Conservation (phyloP, 2,888 invertebrate genomes). For the Eupeodes latifasciatus region DNA sequence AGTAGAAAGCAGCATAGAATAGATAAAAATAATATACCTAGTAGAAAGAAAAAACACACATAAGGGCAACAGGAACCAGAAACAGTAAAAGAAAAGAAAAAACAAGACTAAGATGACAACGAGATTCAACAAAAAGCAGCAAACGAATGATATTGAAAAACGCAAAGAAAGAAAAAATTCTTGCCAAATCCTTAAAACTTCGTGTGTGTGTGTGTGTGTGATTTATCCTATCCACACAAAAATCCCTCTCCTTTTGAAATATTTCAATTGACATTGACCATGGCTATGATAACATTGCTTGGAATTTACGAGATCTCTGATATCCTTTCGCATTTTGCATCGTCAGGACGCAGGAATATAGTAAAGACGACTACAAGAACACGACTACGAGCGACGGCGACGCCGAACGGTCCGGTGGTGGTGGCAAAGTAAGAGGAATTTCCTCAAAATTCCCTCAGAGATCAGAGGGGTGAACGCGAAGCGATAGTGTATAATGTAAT, state of each 20-base stretch:
- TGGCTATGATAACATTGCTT: slow-evolving; percentile 71
- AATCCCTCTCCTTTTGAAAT: slow-evolving; percentile 65
- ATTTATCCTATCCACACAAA: slow-evolving; percentile 65
- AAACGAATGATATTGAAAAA: neutral
- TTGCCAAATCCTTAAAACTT: slow-evolving; percentile 31
- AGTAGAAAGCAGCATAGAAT: slow-evolving; percentile 33
- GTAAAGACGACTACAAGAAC: slow-evolving; percentile 31
- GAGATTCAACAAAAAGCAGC: neutral
- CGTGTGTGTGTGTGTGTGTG: slow-evolving; percentile 50
- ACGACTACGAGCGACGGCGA: neutral
- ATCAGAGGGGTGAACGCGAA: neutral
- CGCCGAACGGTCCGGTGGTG: neutral
- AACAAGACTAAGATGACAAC: slow-evolving; percentile 20
- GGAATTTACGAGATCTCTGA: slow-evolving; percentile 73
- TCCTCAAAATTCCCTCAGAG: slow-evolving; percentile 35
- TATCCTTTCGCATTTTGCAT: slow-evolving; percentile 70
- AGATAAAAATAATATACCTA: slow-evolving; percentile 22
- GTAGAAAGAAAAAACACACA: neutral
- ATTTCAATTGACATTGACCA: slow-evolving; percentile 76
- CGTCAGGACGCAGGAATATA: slow-evolving; percentile 40
- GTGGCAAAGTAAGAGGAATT: slow-evolving; percentile 16
- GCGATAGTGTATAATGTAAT: slow-evolving; percentile 53
- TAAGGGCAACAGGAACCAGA: slow-evolving; percentile 23
- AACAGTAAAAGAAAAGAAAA: neutral
- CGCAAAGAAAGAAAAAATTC: slow-evolving; percentile 21